Percentiles rank a stretch among this genome's conserved stretches.
These are phyloP conservation scores for Gobiocypris rarus DNA, from an alignment of 2,113 vertebrate genomes.

Conservation along the genomic window DNA sequence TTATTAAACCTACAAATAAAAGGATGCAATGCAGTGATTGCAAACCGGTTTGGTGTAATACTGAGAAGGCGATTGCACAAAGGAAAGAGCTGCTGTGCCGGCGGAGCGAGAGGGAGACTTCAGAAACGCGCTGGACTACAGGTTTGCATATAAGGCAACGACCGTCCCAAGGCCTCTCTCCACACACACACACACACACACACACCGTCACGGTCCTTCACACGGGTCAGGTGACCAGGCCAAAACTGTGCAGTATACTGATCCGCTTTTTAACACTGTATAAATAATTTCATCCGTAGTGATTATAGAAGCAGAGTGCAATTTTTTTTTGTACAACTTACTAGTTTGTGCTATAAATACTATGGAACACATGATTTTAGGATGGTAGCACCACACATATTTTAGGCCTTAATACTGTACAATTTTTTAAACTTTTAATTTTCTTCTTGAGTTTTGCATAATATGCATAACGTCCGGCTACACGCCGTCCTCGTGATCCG, in stretches of 20 bases:
- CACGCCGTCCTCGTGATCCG: conserved; percentile 97
- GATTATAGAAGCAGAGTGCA: conserved; percentile 99
- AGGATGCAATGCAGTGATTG: conserved; percentile 95
- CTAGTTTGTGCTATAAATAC: conserved; percentile 99
- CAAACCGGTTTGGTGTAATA: conserved; percentile 97
- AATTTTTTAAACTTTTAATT: conserved; percentile 82
- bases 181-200: conserved; percentile 86
- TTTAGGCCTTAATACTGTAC: conserved; percentile 99
- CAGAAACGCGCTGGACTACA: conserved; percentile 99
- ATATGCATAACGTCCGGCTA: conserved; percentile 84
- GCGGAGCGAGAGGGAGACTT: conserved; percentile 97
- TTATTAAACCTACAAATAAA: conserved; percentile 99
- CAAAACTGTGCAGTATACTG: conserved; percentile 97
- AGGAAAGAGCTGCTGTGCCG: conserved; percentile 96
- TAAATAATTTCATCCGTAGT: conserved; percentile 99
- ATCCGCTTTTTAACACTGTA: conserved; percentile 89
- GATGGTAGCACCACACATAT: conserved; percentile 99
- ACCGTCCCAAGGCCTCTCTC: conserved; percentile 97
- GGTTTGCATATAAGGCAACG: conserved; percentile 99
- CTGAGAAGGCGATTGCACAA: conserved; percentile 99
- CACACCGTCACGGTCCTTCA: conserved; percentile 92
- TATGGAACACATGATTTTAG: conserved; percentile 98
- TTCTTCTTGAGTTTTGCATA: conserved; percentile 87
- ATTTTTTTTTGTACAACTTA: conserved; percentile 95
- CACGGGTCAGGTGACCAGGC: conserved; percentile 85